Evolutionary conservation across 2,113 vertebrate species (phyloP), one percentile per base, ranked within the genome.

Genomic region (Caranx ignobilis): DNA sequence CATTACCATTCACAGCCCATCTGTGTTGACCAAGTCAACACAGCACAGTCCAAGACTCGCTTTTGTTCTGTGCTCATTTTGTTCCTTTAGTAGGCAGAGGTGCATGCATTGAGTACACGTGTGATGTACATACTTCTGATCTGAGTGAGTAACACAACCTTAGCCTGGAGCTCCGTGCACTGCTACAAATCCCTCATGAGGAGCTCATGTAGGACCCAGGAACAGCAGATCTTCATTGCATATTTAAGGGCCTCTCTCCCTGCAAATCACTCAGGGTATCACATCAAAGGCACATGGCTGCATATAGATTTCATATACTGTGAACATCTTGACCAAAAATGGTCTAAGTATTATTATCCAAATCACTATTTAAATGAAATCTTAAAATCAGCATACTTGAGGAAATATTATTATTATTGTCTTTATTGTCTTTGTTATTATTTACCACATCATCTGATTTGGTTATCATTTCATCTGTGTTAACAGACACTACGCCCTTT

Each of bases 11-110:
- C 56, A 62, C 31, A 31, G 13, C 8, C 41, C 15, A 32, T 4
- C 39, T 21, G 5, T 47, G 32, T 62, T 39, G 18, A 62, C 50
- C 16, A 39, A 60, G n/a, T 62, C 9, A 56, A 18, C 43, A 50
- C 34, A 26, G 15, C 4, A 45, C 1, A 59, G 13, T 15, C 43
- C 21, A 59, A 39, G 5, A 19, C 39, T 12, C 19, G 34, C 37
- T 56, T 70, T 50, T 50, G 64, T 57, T 64, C 19, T 50, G 32
- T 71, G 45, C 37, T 41, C 11, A 32, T 72, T 45, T 32, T 72
- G 9, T 68, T 2, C 0, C 43, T 35, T 35, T 12, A 47, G 19
- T 41, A 37, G 57, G 15, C 52, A 32, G 21, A 18, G 41, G 34
- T 4, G 2, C 16, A n/a, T 1, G 3, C 9, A 66, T 19, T 31